These are phyloP conservation scores for Halictus rubicundus DNA, from an alignment of 1,140 invertebrate genomes.

Conservation along the genomic window DNA sequence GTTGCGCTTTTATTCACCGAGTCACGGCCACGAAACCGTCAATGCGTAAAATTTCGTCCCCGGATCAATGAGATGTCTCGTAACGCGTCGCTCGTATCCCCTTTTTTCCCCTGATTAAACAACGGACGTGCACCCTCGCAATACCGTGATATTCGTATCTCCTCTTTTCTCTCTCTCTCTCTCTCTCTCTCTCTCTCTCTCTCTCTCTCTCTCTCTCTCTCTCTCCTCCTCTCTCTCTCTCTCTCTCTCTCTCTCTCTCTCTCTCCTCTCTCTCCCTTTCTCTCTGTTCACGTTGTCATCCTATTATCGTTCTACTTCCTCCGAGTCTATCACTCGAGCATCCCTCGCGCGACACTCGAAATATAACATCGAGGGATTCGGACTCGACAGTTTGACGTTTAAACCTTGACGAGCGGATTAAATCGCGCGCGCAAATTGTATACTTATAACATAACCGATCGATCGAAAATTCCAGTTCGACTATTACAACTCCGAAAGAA, in stretches of 20 bases:
- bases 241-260: not conserved
- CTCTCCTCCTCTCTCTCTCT: too few relatives aligned
- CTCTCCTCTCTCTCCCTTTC: too few relatives aligned
- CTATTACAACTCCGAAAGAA: not conserved
- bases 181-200: too few relatives aligned
- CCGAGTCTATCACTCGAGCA: not conserved
- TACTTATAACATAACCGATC: not conserved
- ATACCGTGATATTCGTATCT: constrained; percentile 13
- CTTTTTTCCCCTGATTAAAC: constrained; percentile 13
- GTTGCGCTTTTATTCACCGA: constrained; percentile 3
- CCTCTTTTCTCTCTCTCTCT: not conserved
- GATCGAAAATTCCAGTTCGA: constrained; percentile 4
- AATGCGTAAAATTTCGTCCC: constrained; percentile 19
- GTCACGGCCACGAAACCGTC: constrained; percentile 9
- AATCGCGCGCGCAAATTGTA: constrained; percentile 9
- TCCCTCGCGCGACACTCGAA: not conserved
- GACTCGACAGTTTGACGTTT: not conserved
- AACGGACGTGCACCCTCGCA: constrained; percentile 43
- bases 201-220: too few relatives aligned
- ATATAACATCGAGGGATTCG: not conserved
- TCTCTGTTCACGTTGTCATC: not conserved
- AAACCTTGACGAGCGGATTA: not conserved
- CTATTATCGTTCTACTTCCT: not conserved
- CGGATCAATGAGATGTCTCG: constrained; percentile 30
- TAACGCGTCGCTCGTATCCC: not conserved